phyloP scores from a whole-genome alignment of 2,113 vertebrate species.

The Alouatta palliata region DNA sequence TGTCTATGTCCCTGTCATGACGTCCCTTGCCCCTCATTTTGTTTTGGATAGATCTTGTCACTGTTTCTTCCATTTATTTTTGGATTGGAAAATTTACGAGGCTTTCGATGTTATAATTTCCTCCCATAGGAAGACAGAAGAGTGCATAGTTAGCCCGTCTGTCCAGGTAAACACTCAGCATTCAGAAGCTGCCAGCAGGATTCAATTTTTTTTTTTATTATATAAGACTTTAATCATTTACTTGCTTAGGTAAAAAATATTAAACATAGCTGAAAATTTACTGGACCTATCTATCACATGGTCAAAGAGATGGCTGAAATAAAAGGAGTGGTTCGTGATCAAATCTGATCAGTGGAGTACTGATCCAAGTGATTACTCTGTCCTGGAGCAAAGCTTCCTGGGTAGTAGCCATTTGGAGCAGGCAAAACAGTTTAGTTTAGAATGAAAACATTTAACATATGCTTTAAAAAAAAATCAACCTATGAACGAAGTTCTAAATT shows the following conservation, averaged over 20 bases:
- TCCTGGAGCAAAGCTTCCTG: not conserved
- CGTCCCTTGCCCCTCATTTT: not conserved
- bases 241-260: not conserved
- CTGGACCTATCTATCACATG: too few relatives aligned
- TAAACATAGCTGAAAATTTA: conserved; percentile 4
- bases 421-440: not conserved
- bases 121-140: not conserved
- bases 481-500: conserved; percentile 22
- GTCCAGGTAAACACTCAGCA: not conserved
- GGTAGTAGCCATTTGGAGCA: not conserved
- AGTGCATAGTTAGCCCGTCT: too few relatives aligned
- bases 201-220: not conserved
- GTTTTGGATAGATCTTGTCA: conserved; percentile 22
- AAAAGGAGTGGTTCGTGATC: not conserved
- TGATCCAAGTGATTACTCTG: not conserved
- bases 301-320: not conserved
- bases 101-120: not conserved
- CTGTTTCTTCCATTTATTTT: conserved; percentile 21
- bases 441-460: not conserved
- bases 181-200: not conserved
- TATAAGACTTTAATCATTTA: not conserved
- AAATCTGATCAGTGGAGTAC: not conserved
- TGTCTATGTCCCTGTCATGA: not conserved
- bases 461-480: not conserved
- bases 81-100: not conserved